These are phyloP conservation scores for Thera britannica DNA, from an alignment of 2,888 invertebrate species.

Conservation along the genomic window DNA sequence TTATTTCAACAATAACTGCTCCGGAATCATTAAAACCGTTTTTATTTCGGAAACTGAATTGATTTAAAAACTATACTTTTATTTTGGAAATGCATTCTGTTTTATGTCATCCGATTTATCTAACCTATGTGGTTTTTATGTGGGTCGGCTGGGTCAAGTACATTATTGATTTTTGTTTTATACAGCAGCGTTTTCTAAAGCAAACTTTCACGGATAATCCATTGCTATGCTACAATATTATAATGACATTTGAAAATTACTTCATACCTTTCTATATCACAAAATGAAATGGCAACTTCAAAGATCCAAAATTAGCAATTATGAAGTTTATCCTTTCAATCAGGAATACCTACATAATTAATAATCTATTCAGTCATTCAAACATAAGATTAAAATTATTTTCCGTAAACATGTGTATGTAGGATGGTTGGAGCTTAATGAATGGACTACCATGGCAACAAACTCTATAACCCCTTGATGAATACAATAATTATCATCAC, in stretches of 20 bases:
- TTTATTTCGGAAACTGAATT: background rate
- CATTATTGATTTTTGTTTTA: too few relatives aligned
- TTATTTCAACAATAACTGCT: conserved; percentile 14
- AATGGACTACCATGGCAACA: conserved; percentile 14
- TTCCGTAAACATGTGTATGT: background rate
- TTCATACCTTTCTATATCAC: background rate
- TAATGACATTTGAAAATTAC: background rate
- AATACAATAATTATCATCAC: conserved; percentile 16
- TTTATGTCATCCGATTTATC: too few relatives aligned
- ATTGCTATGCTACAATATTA: too few relatives aligned
- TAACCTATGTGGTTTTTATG: too few relatives aligned
- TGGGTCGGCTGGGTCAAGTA: too few relatives aligned
- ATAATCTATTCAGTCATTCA: background rate
- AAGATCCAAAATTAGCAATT: background rate
- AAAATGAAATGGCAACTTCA: background rate
- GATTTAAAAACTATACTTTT: background rate
- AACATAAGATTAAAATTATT: background rate
- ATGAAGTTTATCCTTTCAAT: conserved; percentile 9
- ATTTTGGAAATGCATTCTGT: background rate
- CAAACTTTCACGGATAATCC: too few relatives aligned
- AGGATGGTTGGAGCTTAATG: background rate
- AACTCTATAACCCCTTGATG: conserved; percentile 20
- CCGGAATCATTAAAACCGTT: conserved; percentile 8
- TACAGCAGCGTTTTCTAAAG: too few relatives aligned
- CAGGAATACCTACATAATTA: background rate